These are phyloP conservation scores for Corythornis cristatus DNA, from an alignment of 2,113 vertebrate genomes.

Conservation along the genomic window DNA sequence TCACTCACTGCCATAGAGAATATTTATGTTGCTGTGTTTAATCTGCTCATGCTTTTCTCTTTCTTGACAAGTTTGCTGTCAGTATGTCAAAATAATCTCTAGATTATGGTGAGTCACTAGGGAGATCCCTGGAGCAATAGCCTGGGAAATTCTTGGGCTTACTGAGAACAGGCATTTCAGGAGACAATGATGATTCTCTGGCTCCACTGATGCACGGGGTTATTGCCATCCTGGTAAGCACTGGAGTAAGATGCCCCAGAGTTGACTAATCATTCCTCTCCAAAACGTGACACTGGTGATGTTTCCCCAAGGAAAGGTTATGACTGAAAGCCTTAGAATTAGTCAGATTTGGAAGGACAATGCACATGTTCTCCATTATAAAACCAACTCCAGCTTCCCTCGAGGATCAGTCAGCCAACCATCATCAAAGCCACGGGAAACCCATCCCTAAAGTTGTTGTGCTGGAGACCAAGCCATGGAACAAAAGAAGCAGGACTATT, in stretches of 20 bases:
- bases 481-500: background rate
- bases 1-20: background rate
- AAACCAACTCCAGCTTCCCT: background rate
- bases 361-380: background rate
- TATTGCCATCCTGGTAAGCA: background rate
- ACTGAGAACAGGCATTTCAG: background rate
- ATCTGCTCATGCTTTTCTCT: background rate
- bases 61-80: background rate
- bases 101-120: background rate
- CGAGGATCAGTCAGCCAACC: background rate
- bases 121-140: background rate
- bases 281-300: background rate
- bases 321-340: background rate
- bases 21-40: background rate
- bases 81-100: background rate
- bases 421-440: background rate
- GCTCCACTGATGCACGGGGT: fast-evolving
- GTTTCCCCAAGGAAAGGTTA: background rate
- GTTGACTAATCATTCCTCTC: background rate
- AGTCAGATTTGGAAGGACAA: background rate
- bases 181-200: background rate
- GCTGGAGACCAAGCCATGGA: background rate
- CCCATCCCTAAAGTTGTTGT: background rate
- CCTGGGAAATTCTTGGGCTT: background rate
- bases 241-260: background rate